Conservation (phyloP, 2,888 invertebrate species). For the Drosophila austrosaltans region DNA sequence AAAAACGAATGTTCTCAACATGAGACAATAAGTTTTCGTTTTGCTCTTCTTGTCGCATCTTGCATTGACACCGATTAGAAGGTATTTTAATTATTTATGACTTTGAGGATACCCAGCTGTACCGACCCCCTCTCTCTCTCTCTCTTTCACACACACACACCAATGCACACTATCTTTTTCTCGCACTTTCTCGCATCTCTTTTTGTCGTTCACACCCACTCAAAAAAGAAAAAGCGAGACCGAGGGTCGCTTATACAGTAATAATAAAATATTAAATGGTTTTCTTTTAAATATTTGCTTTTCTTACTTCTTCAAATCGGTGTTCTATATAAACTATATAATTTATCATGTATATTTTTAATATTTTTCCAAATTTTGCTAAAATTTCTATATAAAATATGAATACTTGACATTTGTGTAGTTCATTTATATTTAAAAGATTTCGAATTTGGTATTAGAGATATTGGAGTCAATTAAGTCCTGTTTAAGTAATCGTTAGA, state of each 20-base stretch:
- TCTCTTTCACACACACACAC: not conserved
- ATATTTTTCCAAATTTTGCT: too few species aligned
- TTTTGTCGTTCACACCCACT: not conserved
- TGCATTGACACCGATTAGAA: slow-evolving; percentile 81
- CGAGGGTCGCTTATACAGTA: not conserved
- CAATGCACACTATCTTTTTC: too few species aligned
- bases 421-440: too few species aligned
- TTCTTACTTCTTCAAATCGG: too few species aligned
- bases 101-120: slow-evolving; percentile 66
- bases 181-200: not conserved
- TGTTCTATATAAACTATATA: too few species aligned
- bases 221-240: not conserved
- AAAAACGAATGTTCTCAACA: slow-evolving; percentile 7
- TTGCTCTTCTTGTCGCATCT: slow-evolving; percentile 38
- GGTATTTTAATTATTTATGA: slow-evolving; percentile 81
- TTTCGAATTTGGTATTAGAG: too few species aligned
- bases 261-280: not conserved
- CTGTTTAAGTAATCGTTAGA: too few species aligned
- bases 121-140: slow-evolving; percentile 13
- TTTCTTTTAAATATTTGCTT: not conserved
- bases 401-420: too few species aligned
- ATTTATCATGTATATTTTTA: too few species aligned
- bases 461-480: too few species aligned
- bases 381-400: too few species aligned
- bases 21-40: slow-evolving; percentile 25